Percentiles rank a stretch among this genome's conserved stretches.
These are phyloP conservation scores for Catamblyrhynchus diadema DNA, from an alignment of 2,797 vertebrate genomes.

Conservation along the genomic window DNA sequence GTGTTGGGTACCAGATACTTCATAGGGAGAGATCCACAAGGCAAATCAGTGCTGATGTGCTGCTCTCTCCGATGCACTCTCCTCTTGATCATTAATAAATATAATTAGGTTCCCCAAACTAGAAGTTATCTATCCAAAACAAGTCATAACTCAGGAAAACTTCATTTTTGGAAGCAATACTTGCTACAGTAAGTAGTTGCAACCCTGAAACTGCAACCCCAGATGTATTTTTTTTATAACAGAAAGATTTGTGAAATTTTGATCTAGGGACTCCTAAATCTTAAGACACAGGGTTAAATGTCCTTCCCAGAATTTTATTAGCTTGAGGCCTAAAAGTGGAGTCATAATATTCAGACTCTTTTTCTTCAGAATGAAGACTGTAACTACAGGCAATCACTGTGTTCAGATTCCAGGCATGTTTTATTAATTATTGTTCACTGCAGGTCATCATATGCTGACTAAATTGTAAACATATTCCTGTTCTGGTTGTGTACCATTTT, in stretches of 20 bases:
- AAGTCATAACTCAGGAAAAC: neutral
- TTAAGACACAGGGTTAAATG: neutral
- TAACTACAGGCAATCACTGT: neutral
- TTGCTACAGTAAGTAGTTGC: neutral
- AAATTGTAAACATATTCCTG: neutral
- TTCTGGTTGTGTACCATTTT: conserved; percentile 16
- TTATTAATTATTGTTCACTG: neutral
- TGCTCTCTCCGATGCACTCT: neutral
- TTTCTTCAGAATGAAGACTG: neutral
- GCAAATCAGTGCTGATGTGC: neutral
- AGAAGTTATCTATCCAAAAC: neutral
- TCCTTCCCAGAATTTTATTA: neutral
- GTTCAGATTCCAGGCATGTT: neutral
- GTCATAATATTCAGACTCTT: neutral
- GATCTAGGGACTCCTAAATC: neutral
- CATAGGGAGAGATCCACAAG: neutral
- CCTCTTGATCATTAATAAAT: neutral
- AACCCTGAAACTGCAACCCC: neutral
- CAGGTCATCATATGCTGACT: neutral
- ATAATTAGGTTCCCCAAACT: neutral
- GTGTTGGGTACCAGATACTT: neutral
- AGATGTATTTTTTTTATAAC: neutral
- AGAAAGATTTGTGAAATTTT: neutral
- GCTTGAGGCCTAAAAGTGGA: neutral
- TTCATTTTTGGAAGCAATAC: neutral